Evolutionary conservation across 2,888 invertebrate species (phyloP), one percentile per base, ranked within the genome.

Genomic region (Agrochola lota): DNA sequence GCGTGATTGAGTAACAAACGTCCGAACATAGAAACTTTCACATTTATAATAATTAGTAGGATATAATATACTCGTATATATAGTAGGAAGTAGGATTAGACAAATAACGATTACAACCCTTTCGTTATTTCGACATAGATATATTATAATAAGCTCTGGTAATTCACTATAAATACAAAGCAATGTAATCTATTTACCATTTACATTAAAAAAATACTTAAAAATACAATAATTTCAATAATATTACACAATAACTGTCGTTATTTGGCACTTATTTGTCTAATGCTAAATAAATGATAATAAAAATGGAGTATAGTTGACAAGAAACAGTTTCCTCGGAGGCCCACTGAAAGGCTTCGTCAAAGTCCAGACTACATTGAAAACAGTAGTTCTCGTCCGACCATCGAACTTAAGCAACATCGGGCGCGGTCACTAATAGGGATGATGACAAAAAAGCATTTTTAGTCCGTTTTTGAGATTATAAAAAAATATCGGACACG

Each of bases 341-440:
- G 8, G 8, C 12, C 8, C 20, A 30, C 30, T 15, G 6, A 46
- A 35, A 46, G 46, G 46, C 46, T 12, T 77, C 55, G 85, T 86
- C 73, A 82, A 82, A 26, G 46, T 70, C 67, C 59, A 80, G 76
- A 80, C 68, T 72, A 66, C 40, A 26, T 77, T 94, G 93, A 94
- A 94, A 83, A 92, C 35, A n/a, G n/a, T n/a, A n/a, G n/a, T n/a
- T n/a, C n/a, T n/a, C n/a, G n/a, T n/a, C n/a, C n/a, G n/a, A n/a
- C n/a, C n/a, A n/a, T n/a, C n/a, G n/a, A n/a, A n/a, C n/a, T n/a
- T 35, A 35, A 35, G 35, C 35, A 35, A 35, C 35, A 35, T 94
- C 91, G 93, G 94, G 93, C 92, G 93, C 88, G 91, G 92, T 92
- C 89, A n/a, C n/a, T n/a, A n/a, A n/a, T n/a, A n/a, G n/a, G n/a